Evolutionary conservation across 2,113 vertebrate species (phyloP).

Genomic region (human): DNA sequence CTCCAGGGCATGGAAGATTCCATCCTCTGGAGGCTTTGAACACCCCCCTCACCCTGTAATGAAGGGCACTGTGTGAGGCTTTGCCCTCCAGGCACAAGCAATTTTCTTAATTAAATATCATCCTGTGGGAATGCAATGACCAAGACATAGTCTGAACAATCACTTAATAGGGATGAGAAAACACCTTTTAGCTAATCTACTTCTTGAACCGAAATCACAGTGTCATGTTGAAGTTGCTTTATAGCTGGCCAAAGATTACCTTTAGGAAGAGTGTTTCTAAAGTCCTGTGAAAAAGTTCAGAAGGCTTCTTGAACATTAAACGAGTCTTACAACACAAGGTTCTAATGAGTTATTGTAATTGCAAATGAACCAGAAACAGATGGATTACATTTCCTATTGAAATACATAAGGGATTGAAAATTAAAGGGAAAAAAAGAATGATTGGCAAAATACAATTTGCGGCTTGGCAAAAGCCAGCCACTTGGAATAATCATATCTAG

Average conservation of each 20-base stretch:
- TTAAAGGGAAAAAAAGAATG: background rate
- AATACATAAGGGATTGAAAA: slow-evolving; percentile 54
- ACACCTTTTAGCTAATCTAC: slow-evolving; percentile 24
- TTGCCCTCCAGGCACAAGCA: background rate
- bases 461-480: slow-evolving; percentile 18
- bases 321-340: slow-evolving; percentile 63
- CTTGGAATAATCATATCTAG: background rate
- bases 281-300: slow-evolving; percentile 53
- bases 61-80: background rate
- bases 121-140: background rate
- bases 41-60: background rate
- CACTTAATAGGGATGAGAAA: background rate
- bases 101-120: background rate
- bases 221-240: background rate
- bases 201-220: slow-evolving; percentile 27
- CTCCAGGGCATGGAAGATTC: background rate
- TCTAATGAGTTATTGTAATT: slow-evolving; percentile 69
- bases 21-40: background rate
- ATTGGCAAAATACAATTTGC: background rate
- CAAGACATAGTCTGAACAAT: background rate
- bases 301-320: slow-evolving; percentile 68
- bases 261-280: slow-evolving; percentile 50
- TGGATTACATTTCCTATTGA: slow-evolving; percentile 67
- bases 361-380: slow-evolving; percentile 60
- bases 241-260: background rate